These are phyloP conservation scores for Dorcus hopei DNA, from an alignment of 2,888 invertebrate genomes.

Conservation along the genomic window DNA sequence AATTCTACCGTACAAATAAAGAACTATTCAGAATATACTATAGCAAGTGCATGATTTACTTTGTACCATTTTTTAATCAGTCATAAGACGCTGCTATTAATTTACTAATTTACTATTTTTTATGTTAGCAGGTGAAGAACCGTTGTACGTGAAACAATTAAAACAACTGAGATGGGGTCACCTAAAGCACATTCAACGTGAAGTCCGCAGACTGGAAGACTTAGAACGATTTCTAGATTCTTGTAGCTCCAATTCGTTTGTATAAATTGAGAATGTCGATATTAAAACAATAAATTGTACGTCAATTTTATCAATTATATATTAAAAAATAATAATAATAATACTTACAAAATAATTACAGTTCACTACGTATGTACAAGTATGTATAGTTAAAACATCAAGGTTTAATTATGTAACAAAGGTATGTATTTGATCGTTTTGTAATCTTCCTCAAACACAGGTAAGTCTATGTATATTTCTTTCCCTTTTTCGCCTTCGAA, in stretches of 20 bases:
- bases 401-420: conserved; percentile 20
- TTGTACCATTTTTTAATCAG: too few species aligned
- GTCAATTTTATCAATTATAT: too few species aligned
- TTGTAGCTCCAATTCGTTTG: conserved; percentile 29
- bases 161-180: conserved; percentile 50
- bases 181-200: conserved; percentile 49
- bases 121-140: conserved; percentile 30
- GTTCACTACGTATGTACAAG: neutral
- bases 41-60: too few species aligned
- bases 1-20: too few species aligned
- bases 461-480: conserved; percentile 44
- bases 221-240: conserved; percentile 49
- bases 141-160: conserved; percentile 46
- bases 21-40: too few species aligned
- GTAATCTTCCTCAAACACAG: conserved; percentile 41
- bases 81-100: too few species aligned
- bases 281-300: too few species aligned
- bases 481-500: conserved; percentile 24
- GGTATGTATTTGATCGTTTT: conserved; percentile 45
- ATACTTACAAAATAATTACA: neutral
- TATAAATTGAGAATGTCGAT: conserved; percentile 6
- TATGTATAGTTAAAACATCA: neutral
- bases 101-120: neutral
- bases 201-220: conserved; percentile 47
- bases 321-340: neutral